A percentile compares a stretch with the other conserved stretches of the same genome.
These are phyloP conservation scores for Phaenicophaeus curvirostris DNA, from an alignment of 2,797 vertebrate genomes.

Conservation along the genomic window DNA sequence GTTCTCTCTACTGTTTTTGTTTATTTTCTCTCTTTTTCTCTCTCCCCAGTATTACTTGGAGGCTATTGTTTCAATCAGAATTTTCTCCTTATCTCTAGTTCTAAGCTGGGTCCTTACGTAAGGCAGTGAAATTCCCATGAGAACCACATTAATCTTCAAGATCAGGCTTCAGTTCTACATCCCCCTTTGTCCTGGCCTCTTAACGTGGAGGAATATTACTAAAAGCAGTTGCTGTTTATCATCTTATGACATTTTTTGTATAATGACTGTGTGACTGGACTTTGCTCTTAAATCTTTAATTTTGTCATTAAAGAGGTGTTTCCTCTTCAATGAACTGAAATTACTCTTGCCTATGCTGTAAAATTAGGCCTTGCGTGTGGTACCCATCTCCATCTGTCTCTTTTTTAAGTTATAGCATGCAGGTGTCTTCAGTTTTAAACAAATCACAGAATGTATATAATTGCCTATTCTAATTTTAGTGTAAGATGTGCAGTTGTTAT, in stretches of 20 bases:
- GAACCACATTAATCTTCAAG: background rate
- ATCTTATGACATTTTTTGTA: background rate
- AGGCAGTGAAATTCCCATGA: background rate
- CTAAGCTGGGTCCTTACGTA: background rate
- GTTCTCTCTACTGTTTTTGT: background rate
- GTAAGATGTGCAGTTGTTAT: background rate
- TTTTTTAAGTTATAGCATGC: slow-evolving; percentile 47
- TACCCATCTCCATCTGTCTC: slow-evolving; percentile 51
- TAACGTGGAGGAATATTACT: background rate
- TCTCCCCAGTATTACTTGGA: background rate
- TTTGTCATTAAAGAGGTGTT: slow-evolving; percentile 58
- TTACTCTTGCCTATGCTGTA: slow-evolving; percentile 40
- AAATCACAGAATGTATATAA: slow-evolving; percentile 29
- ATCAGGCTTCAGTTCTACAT: background rate
- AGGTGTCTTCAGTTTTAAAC: slow-evolving; percentile 38
- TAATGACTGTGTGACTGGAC: background rate
- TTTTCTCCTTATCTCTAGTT: background rate
- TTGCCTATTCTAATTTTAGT: slow-evolving; percentile 15
- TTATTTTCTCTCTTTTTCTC: background rate
- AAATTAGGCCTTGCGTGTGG: slow-evolving; percentile 27
- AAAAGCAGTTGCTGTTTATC: background rate
- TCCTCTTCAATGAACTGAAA: slow-evolving; percentile 52
- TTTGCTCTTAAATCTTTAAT: slow-evolving; percentile 32
- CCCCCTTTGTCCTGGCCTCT: background rate
- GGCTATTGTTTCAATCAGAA: background rate